Evolutionary conservation across 2,113 vertebrate genomes (phyloP), one percentile per base, ranked within the genome.

Genomic region (Eulemur macaco): DNA sequence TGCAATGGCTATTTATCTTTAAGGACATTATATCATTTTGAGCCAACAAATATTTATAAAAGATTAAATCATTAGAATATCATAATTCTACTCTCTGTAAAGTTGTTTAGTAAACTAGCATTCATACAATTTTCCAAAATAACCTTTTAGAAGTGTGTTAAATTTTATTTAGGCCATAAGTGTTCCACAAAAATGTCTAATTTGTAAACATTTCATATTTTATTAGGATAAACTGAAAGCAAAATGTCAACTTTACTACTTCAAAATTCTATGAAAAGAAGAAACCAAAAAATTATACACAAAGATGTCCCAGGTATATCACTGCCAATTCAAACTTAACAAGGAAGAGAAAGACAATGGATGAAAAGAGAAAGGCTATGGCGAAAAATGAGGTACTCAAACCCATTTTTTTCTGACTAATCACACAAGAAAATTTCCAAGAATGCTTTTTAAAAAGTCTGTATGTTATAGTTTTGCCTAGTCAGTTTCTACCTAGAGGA

Each of bases 61-160:
- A 86, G n/a, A 82, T 60, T 66, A 89, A 68, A 47, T 82, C 25
- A 47, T 52, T 69, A 87, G 4, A 68, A 39, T 50, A 58, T 45
- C 8, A 27, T 34, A 87, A 77, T 73, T 92, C 15, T 95, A 81
- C 11, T 89, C n/a, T 76, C 37, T 93, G 8, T 63, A 56, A 66
- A 89, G 64, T n/a, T 88, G 34, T 50, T 80, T 90, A 63, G 60
- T 80, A 29, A 92, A 86, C 8, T 50, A 39, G 17, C 2, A 77
- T 86, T 93, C 54, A 52, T 66, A 69, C 81, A 2, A 73, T 83
- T 89, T 96, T 89, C 12, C 37, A 84, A 86, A 95, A 86, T 50
- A 73, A 71, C 21, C 37, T 92, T 84, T 84, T 54, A 83, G n/a
- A 80, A n/a, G 8, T 60, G 13, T 74, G 31, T 93, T 96, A 58